phyloP scores from a whole-genome alignment of 1,140 invertebrate genomes.

The Sycobia sp. region DNA sequence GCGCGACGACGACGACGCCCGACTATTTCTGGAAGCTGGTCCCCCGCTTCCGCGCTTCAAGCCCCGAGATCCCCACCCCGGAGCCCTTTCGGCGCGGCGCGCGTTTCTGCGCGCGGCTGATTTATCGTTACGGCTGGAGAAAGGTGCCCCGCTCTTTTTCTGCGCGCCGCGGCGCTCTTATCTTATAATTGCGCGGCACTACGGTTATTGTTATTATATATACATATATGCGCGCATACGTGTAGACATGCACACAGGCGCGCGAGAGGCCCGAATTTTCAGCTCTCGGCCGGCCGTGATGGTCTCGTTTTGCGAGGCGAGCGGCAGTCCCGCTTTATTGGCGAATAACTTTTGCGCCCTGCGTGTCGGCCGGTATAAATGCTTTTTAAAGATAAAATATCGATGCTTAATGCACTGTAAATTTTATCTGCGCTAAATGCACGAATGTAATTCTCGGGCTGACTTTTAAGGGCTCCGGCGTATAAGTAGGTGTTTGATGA shows the following conservation, averaged over 20 bases:
- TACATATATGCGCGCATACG: too few relatives aligned
- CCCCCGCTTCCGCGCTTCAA: too few relatives aligned
- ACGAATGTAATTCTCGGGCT: conserved; percentile 9
- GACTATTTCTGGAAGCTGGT: too few relatives aligned
- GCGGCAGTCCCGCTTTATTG: conserved; percentile 7
- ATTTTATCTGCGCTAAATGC: conserved; percentile 3
- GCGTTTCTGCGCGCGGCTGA: background rate
- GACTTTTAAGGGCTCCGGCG: conserved; percentile 7
- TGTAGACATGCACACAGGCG: too few relatives aligned
- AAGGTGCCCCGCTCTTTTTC: background rate
- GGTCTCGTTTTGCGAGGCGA: background rate
- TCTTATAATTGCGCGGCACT: conserved; percentile 10
- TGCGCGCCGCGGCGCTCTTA: background rate
- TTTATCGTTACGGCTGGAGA: conserved; percentile 1
- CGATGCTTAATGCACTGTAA: conserved; percentile 27
- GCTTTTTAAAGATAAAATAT: conserved; percentile 22
- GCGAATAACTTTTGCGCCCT: background rate
- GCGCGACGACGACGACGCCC: background rate
- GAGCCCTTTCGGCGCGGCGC: too few relatives aligned
- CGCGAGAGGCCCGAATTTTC: conserved; percentile 8
- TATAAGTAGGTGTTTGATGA: background rate
- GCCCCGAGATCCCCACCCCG: too few relatives aligned
- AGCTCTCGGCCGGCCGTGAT: background rate
- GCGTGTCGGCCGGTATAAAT: conserved; percentile 2
- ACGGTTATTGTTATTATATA: conserved; percentile 10